Evolutionary conservation across 2,888 invertebrate genomes (phyloP).

Genomic region (Alloplasta piceator): DNA sequence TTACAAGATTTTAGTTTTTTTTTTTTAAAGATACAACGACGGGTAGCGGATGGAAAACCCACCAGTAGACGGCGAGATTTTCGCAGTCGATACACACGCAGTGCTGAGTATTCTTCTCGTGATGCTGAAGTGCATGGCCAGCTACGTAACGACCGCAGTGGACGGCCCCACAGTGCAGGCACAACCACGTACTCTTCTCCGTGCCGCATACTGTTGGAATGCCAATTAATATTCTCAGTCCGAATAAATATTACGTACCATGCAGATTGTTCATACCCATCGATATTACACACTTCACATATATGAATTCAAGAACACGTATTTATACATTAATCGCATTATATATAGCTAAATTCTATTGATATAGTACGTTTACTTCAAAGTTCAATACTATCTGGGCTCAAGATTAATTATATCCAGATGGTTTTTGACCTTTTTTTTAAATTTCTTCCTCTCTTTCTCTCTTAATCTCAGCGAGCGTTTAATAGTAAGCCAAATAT

Average conservation of each 20-base stretch:
- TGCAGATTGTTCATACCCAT: neutral
- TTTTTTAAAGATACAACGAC: neutral
- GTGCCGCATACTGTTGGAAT: conserved; percentile 86
- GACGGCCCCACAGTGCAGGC: conserved; percentile 89
- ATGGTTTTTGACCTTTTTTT: conserved; percentile 19
- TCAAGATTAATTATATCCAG: conserved; percentile 39
- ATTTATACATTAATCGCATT: neutral
- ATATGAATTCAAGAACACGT: conserved; percentile 26
- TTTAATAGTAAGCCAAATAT: too few relatives aligned
- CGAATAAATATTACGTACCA: neutral
- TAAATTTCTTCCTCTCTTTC: too few relatives aligned
- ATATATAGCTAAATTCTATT: neutral
- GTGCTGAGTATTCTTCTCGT: conserved; percentile 86
- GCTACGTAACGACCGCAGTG: conserved; percentile 91
- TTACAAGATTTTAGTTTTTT: conserved; percentile 1
- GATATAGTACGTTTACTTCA: conserved; percentile 9
- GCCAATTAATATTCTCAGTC: conserved; percentile 33
- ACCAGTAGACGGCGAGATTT: conserved; percentile 91
- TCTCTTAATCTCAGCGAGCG: too few relatives aligned
- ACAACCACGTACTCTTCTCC: conserved; percentile 90
- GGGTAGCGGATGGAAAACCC: conserved; percentile 74
- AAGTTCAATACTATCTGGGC: conserved; percentile 47
- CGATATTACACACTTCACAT: neutral
- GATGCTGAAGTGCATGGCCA: conserved; percentile 90
- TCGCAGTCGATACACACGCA: conserved; percentile 91